Evolutionary conservation across 2,113 vertebrate species (phyloP).

Genomic region (Neolamprologus kungweensis): DNA sequence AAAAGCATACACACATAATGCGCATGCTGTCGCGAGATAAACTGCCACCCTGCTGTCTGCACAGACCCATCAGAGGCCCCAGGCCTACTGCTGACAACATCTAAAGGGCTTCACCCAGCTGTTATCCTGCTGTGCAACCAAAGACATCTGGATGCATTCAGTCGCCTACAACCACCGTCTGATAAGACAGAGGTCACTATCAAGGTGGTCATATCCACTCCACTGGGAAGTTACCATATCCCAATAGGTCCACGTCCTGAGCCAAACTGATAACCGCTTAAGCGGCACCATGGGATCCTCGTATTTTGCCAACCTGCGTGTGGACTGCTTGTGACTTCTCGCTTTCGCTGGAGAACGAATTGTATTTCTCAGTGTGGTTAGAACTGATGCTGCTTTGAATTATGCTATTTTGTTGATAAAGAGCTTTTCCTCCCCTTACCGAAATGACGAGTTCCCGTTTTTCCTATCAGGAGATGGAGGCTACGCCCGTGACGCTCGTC

Average conservation of each 20-base stretch:
- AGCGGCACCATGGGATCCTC: slow-evolving; percentile 4
- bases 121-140: slow-evolving; percentile 40
- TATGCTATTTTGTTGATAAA: not conserved
- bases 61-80: slow-evolving; percentile 32
- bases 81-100: slow-evolving; percentile 52
- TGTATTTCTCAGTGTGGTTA: not conserved
- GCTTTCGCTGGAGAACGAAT: not conserved
- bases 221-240: slow-evolving; percentile 3
- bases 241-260: slow-evolving; percentile 35
- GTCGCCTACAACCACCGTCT: slow-evolving; percentile 30
- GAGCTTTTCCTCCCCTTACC: not conserved
- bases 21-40: slow-evolving; percentile 52
- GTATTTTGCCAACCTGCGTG: slow-evolving; percentile 3
- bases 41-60: slow-evolving; percentile 47
- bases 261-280: slow-evolving; percentile 38
- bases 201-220: slow-evolving; percentile 43
- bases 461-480: slow-evolving; percentile 82
- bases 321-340: not conserved
- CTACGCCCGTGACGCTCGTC: slow-evolving; percentile 89
- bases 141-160: slow-evolving; percentile 40
- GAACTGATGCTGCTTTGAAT: not conserved
- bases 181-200: slow-evolving; percentile 54
- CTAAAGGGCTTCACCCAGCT: slow-evolving; percentile 48
- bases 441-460: not conserved
- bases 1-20: not conserved